These are phyloP conservation scores for Acrobasis consociella DNA, from an alignment of 2,888 invertebrate species.

Conservation along the genomic window DNA sequence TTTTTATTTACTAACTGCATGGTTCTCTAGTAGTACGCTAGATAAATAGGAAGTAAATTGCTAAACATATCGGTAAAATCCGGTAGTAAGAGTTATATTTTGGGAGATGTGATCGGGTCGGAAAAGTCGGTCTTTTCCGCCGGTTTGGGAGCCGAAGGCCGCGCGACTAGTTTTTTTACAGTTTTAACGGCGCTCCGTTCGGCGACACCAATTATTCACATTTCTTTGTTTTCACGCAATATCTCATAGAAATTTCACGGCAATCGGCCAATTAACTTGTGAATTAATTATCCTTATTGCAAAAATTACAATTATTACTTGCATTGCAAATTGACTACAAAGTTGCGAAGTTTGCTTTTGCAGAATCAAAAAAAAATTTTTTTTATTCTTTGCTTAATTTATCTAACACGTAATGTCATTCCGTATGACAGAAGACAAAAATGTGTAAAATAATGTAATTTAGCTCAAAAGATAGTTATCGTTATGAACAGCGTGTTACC, in stretches of 20 bases:
- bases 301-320: background rate
- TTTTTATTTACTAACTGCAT: slow-evolving; percentile 65
- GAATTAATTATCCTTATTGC: slow-evolving; percentile 11
- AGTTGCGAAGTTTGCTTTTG: background rate
- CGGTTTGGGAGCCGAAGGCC: slow-evolving; percentile 73
- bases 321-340: slow-evolving; percentile 14
- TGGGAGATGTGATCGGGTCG: slow-evolving; percentile 42
- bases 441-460: too few species aligned
- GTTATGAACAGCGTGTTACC: background rate
- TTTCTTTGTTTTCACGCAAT: slow-evolving; percentile 50
- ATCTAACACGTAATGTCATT: too few species aligned
- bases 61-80: slow-evolving; percentile 22
- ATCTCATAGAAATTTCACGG: slow-evolving; percentile 21
- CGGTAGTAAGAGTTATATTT: slow-evolving; percentile 31
- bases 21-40: slow-evolving; percentile 36
- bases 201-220: slow-evolving; percentile 51
- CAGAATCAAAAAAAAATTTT: too few species aligned
- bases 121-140: slow-evolving; percentile 53
- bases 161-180: slow-evolving; percentile 76
- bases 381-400: too few species aligned
- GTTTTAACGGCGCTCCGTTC: slow-evolving; percentile 73
- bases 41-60: slow-evolving; percentile 21
- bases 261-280: slow-evolving; percentile 5
- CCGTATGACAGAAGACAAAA: too few species aligned
- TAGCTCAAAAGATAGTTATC: too few species aligned